Percentiles rank a stretch among this genome's conserved stretches.
Evolutionary conservation across 2,888 invertebrate genomes (phyloP).

Genomic region (Oscheius onirici): DNA sequence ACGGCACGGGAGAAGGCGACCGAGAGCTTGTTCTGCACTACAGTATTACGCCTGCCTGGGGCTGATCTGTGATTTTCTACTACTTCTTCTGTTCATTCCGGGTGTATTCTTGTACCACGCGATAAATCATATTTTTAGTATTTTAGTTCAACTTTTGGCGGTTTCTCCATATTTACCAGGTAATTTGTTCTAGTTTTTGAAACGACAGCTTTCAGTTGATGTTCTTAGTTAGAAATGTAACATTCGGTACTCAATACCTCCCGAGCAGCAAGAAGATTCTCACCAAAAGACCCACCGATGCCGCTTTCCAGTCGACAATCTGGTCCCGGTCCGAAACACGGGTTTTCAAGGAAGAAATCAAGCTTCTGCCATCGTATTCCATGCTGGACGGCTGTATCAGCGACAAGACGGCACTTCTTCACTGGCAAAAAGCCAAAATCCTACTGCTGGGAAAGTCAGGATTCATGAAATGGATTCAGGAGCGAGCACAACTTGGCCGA

Average conservation of each 20-base stretch:
- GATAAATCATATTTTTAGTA: slow-evolving; percentile 7
- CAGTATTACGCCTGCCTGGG: slow-evolving; percentile 56
- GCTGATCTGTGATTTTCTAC: slow-evolving; percentile 36
- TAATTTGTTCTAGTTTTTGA: not conserved
- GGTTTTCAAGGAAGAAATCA: not conserved
- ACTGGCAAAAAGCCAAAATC: slow-evolving; percentile 11
- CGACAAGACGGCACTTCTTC: slow-evolving; percentile 12
- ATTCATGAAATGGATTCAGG: not conserved
- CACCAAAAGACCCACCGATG: no score
- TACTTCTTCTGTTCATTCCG: not conserved
- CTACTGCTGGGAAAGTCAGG: not conserved
- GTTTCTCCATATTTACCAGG: not conserved
- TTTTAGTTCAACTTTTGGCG: not conserved
- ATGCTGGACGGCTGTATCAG: not conserved
- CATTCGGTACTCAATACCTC: no score
- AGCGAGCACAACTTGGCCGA: not conserved
- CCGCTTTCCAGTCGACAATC: not conserved
- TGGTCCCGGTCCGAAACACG: not conserved
- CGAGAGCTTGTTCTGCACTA: slow-evolving; percentile 50
- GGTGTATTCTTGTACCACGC: slow-evolving; percentile 1
- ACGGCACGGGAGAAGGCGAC: slow-evolving; percentile 34
- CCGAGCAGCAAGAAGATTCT: no score
- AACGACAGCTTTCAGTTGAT: no score
- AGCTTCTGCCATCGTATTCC: not conserved
- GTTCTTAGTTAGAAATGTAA: no score